Base-by-base conservation (phyloP, 2,888 invertebrate genomes). In the Pherbina coryleti region DNA sequence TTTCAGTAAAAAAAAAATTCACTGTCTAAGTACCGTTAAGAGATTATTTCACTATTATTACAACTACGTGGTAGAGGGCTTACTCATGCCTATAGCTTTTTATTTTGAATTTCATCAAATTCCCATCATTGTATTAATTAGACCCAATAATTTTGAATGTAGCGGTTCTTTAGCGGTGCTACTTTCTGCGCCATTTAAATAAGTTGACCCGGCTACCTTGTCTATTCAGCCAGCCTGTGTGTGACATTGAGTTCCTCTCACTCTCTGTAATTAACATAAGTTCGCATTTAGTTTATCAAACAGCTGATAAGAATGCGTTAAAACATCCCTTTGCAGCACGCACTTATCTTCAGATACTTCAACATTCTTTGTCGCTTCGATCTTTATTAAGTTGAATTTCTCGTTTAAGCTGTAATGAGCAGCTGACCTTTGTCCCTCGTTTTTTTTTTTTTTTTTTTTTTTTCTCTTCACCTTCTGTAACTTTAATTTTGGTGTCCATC, bases 241-340 rank as follows among this genome's bases (percentile, higher is more conserved):
- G 28, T 28, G 25, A 11, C 25, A 55, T 55, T 55, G 17, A 55
- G 19, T 19, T 66, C 19, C 34, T 44, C 11, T 11, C 44, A 44
- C 69, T 49, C 25, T 51, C 53, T 55, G 14, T 75, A 66, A 75
- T 75, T 75, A 75, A 67, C 75, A 75, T 75, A 75, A 75, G 37
- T 55, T 67, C 25, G 67, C 55, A 62, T 75, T 75, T 67, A 75
- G 67, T 57, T 75, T 67, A 57, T 75, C 75, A 75, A 55, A 55
- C 75, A 75, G 67, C 75, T 75, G 75, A 75, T 75, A 53, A 53
- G 31, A 55, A 72, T 72, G 72, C 72, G 57, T 60, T 17, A 73
- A 73, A 73, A 62, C 73, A 73, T 62, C 73, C 73, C 73, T 73
- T 49, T 25, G 44, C 57, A 14, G 60, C 53, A 31, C 71, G 55